A percentile compares a stretch with the other conserved stretches of the same genome.
Conservation (phyloP, 2,888 invertebrate genomes). For the Amiota minor region DNA sequence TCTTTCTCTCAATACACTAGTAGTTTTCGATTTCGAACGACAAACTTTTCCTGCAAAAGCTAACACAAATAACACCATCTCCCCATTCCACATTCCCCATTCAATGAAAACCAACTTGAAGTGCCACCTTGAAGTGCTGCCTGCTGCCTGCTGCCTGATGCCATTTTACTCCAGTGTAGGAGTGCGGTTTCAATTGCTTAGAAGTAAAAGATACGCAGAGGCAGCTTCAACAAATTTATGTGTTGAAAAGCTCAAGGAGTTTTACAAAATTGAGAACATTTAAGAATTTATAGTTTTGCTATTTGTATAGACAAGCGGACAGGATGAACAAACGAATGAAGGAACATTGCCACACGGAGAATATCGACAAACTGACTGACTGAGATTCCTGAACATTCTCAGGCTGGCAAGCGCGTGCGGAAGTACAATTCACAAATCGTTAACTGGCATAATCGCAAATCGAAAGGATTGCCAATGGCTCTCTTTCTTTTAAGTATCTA, state of each 20-base stretch:
- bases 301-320: constrained; percentile 55
- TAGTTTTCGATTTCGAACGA: constrained; percentile 63
- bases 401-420: constrained; percentile 32
- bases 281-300: constrained; percentile 66
- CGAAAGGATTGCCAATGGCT: constrained; percentile 38
- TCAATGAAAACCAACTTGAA: constrained; percentile 34
- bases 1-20: neutral
- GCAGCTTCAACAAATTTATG: constrained; percentile 52
- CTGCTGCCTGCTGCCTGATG: constrained; percentile 19
- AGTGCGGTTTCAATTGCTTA: constrained; percentile 26
- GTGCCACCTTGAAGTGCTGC: constrained; percentile 17
- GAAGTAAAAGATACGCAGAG: neutral
- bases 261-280: constrained; percentile 49
- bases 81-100: constrained; percentile 33
- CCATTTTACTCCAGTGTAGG: neutral
- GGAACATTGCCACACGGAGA: too few species aligned
- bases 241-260: constrained; percentile 46
- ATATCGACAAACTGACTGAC: neutral
- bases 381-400: neutral
- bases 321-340: neutral
- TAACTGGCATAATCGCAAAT: constrained; percentile 55
- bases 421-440: constrained; percentile 71
- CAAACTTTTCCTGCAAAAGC: constrained; percentile 69
- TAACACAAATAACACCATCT: constrained; percentile 55
- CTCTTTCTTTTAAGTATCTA: neutral